A percentile compares a stretch with the other conserved stretches of the same genome.
Conservation (phyloP, 2,797 vertebrate species). For the Poecilia wingei region DNA sequence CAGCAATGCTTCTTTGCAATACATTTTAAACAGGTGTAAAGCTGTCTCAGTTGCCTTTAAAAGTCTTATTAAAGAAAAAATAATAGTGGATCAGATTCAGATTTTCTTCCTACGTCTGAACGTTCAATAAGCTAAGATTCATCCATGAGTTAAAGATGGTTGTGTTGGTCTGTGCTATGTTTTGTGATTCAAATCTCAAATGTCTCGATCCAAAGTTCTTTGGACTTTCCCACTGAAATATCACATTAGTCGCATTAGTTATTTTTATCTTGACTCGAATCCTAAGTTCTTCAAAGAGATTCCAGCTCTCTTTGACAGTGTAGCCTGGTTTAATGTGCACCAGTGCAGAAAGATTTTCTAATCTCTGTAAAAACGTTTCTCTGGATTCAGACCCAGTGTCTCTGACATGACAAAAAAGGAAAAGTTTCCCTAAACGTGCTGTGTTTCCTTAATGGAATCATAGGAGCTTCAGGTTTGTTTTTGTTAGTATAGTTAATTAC, state of each 20-base stretch:
- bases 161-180: neutral
- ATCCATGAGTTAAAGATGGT: neutral
- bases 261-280: neutral
- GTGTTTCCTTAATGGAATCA: neutral
- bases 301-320: neutral
- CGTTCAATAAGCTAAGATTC: neutral
- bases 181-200: neutral
- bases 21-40: neutral
- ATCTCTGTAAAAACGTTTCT: neutral
- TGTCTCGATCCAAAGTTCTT: neutral
- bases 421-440: neutral
- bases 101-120: neutral
- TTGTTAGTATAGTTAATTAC: neutral
- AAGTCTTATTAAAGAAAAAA: neutral
- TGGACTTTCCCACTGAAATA: neutral
- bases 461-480: neutral
- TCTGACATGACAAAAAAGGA: neutral
- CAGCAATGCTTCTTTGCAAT: neutral
- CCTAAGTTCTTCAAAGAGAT: neutral
- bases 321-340: neutral
- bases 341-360: neutral
- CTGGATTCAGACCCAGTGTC: neutral
- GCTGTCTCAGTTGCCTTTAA: neutral
- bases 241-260: neutral
- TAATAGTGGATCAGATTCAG: neutral